These are phyloP conservation scores for Leptinotarsa rubiginosa DNA, from an alignment of 2,888 invertebrate species.

Conservation along the genomic window DNA sequence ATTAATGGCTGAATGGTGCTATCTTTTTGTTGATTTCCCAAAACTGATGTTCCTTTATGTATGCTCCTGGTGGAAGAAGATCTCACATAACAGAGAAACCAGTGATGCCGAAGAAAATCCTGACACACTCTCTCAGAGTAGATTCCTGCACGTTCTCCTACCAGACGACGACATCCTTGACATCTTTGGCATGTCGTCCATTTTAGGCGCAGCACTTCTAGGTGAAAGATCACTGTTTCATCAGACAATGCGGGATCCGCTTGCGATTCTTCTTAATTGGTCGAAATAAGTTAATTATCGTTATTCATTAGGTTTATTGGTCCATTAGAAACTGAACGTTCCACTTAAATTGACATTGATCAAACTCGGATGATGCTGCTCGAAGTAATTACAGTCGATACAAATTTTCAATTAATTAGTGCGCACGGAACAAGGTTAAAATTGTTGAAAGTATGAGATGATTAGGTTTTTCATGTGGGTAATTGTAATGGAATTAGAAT, in stretches of 20 bases:
- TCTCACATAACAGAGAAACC: background rate
- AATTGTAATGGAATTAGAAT: conserved; percentile 21
- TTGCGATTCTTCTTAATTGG: background rate
- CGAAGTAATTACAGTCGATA: conserved; percentile 23
- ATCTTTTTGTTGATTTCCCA: too few species aligned
- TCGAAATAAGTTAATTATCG: conserved; percentile 18
- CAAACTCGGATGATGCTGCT: conserved; percentile 32
- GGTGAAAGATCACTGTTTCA: conserved; percentile 22
- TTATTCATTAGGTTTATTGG: conserved; percentile 35
- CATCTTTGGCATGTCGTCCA: background rate
- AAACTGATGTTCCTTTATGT: too few species aligned
- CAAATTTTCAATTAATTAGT: conserved; percentile 38
- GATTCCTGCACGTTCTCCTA: background rate
- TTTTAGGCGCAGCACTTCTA: conserved; percentile 19
- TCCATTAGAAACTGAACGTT: conserved; percentile 41
- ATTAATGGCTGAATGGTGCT: too few species aligned
- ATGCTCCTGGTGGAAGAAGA: too few species aligned
- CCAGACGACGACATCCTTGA: conserved; percentile 3
- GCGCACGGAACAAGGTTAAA: conserved; percentile 30
- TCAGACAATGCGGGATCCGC: conserved; percentile 18
- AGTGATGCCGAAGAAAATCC: background rate
- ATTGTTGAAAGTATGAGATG: conserved; percentile 32
- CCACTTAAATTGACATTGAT: conserved; percentile 39
- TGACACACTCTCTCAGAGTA: background rate
- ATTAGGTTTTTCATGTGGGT: conserved; percentile 32